Conservation (phyloP, 2,888 invertebrate genomes). For the Acheta domesticus region DNA sequence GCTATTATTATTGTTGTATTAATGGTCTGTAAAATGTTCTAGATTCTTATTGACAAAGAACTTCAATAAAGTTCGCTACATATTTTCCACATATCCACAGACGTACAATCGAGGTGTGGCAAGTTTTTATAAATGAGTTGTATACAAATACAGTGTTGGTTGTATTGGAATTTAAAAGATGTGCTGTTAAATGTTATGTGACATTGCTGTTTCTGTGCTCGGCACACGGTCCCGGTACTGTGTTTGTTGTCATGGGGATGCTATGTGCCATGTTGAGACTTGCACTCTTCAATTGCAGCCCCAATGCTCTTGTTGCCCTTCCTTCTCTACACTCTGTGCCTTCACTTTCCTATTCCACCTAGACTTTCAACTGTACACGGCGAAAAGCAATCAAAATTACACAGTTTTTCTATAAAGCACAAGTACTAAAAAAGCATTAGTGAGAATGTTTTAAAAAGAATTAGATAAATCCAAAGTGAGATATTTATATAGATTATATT, state of each 20-base stretch:
- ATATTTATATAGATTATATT: conserved; percentile 36
- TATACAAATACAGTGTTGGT: conserved; percentile 8
- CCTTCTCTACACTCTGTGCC: conserved; percentile 36
- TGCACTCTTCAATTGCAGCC: conserved; percentile 29
- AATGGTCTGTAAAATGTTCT: conserved; percentile 11
- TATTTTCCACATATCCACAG: conserved; percentile 12
- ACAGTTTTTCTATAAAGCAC: conserved; percentile 36
- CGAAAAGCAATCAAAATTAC: conserved; percentile 38
- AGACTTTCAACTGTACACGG: conserved; percentile 33
- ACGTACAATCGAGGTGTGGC: conserved; percentile 4
- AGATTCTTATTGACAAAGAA: conserved; percentile 4
- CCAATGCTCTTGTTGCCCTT: conserved; percentile 31
- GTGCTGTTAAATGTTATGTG: conserved; percentile 7
- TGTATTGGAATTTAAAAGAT: conserved; percentile 18
- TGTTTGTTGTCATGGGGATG: conserved; percentile 9
- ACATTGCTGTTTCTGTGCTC: background rate
- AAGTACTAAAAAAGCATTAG: conserved; percentile 36
- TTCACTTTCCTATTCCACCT: conserved; percentile 35
- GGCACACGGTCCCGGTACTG: conserved; percentile 8
- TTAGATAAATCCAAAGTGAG: conserved; percentile 36
- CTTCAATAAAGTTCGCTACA: conserved; percentile 4
- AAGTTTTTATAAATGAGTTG: conserved; percentile 3
- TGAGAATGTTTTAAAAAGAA: conserved; percentile 36
- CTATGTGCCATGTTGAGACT: background rate
- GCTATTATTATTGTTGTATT: conserved; percentile 18